phyloP scores from a whole-genome alignment of 2,113 vertebrate species.

The Balaenoptera acutorostrata region DNA sequence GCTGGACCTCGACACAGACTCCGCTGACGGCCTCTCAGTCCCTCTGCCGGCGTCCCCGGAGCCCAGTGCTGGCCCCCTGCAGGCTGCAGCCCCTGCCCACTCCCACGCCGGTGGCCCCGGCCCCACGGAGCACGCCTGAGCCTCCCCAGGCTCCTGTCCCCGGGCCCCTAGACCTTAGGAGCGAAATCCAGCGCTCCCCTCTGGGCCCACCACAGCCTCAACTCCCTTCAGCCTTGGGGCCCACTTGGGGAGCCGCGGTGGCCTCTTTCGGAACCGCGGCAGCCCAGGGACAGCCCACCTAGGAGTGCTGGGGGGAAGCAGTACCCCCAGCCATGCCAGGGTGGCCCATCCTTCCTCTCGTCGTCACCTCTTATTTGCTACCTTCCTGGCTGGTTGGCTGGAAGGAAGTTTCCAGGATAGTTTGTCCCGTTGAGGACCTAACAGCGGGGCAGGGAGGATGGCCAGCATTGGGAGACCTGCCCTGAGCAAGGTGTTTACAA shows the following conservation, averaged over 20 bases:
- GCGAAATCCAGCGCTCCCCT: not conserved
- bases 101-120: slow-evolving; percentile 88
- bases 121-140: slow-evolving; percentile 82
- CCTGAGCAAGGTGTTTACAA: not conserved
- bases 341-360: no score
- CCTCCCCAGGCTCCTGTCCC: not conserved
- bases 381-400: not conserved
- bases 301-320: not conserved
- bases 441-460: not conserved
- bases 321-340: not conserved
- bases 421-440: not conserved
- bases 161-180: not conserved
- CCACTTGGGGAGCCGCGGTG: not conserved
- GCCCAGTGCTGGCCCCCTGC: slow-evolving; percentile 72
- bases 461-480: not conserved
- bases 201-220: not conserved
- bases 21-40: slow-evolving; percentile 82
- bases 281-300: not conserved
- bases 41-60: slow-evolving; percentile 73
- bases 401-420: no score
- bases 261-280: not conserved
- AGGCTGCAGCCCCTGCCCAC: slow-evolving; percentile 78
- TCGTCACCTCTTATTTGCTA: not conserved
- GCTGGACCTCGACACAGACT: slow-evolving; percentile 83
- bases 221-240: not conserved